Evolutionary conservation across 1,140 invertebrate species (phyloP).

Genomic region (Oppia nitens): DNA sequence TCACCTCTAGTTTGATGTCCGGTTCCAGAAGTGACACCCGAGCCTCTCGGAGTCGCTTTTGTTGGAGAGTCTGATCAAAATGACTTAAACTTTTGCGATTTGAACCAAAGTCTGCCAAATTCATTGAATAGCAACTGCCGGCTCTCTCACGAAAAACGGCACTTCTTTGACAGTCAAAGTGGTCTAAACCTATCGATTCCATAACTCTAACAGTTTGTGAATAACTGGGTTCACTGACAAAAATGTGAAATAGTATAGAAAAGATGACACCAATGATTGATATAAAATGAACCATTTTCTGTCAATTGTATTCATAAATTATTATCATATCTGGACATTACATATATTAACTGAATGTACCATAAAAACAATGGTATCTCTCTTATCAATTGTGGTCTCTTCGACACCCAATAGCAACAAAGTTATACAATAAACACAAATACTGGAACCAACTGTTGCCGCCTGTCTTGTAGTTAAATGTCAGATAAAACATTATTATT

Average conservation of each 20-base stretch:
- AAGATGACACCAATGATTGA: slow-evolving; percentile 42
- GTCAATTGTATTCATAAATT: background rate
- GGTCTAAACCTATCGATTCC: background rate
- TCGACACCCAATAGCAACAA: background rate
- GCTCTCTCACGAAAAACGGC: slow-evolving; percentile 10
- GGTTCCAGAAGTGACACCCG: background rate
- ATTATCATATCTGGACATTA: background rate
- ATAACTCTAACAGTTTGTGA: background rate
- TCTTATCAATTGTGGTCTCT: background rate
- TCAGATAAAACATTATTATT: background rate
- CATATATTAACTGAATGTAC: background rate
- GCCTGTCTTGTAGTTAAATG: background rate
- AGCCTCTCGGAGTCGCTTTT: background rate
- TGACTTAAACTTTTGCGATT: background rate
- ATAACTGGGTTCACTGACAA: slow-evolving; percentile 23
- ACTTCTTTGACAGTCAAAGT: background rate
- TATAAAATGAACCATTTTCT: slow-evolving; percentile 11
- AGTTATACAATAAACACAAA: background rate
- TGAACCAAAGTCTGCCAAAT: slow-evolving; percentile 2
- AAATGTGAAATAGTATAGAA: slow-evolving; percentile 58
- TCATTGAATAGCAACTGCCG: background rate
- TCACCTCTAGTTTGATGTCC: background rate
- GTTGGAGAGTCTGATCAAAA: too few relatives aligned
- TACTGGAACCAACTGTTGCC: background rate
- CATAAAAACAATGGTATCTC: slow-evolving; percentile 1